Percentiles rank a stretch among this genome's conserved stretches.
phyloP scores from a whole-genome alignment of 1,140 invertebrate genomes.

The Sycobia sp. region DNA sequence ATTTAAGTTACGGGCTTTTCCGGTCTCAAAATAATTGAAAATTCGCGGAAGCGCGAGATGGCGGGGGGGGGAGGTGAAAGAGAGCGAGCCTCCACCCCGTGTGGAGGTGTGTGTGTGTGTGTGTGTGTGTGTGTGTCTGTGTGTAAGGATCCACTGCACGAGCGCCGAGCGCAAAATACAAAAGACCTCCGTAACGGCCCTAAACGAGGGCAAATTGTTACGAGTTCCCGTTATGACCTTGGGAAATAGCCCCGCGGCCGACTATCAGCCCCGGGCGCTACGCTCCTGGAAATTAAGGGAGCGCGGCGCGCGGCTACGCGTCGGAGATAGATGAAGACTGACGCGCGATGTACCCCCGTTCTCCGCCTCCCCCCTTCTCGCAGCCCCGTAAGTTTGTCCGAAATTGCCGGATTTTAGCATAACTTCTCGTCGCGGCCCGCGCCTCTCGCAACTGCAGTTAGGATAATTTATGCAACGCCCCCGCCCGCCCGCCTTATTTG shows the following conservation, averaged over 20 bases:
- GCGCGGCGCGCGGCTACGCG: neutral
- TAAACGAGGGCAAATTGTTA: slow-evolving; percentile 33
- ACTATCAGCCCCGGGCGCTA: neutral
- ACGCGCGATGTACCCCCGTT: too few relatives aligned
- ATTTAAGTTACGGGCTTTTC: neutral
- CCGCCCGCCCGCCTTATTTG: too few relatives aligned
- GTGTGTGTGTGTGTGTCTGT: too few relatives aligned
- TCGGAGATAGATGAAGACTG: slow-evolving; percentile 6
- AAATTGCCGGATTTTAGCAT: neutral
- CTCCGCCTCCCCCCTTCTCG: too few relatives aligned
- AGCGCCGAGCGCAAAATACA: slow-evolving; percentile 2
- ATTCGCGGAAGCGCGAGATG: slow-evolving; percentile 11
- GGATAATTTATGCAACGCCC: neutral
- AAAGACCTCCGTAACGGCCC: slow-evolving; percentile 12
- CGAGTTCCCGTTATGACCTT: slow-evolving; percentile 29
- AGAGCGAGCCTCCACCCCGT: too few relatives aligned
- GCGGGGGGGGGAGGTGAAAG: neutral
- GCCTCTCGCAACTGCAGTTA: neutral
- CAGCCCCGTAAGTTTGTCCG: neutral
- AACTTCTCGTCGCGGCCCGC: too few relatives aligned
- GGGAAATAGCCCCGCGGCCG: slow-evolving; percentile 9
- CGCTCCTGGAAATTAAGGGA: slow-evolving; percentile 10
- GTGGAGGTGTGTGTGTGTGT: too few relatives aligned
- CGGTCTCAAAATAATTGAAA: slow-evolving; percentile 30
- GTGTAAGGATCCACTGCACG: slow-evolving; percentile 10